phyloP scores from a whole-genome alignment of 1,140 invertebrate species.

The Drosophila orena region DNA sequence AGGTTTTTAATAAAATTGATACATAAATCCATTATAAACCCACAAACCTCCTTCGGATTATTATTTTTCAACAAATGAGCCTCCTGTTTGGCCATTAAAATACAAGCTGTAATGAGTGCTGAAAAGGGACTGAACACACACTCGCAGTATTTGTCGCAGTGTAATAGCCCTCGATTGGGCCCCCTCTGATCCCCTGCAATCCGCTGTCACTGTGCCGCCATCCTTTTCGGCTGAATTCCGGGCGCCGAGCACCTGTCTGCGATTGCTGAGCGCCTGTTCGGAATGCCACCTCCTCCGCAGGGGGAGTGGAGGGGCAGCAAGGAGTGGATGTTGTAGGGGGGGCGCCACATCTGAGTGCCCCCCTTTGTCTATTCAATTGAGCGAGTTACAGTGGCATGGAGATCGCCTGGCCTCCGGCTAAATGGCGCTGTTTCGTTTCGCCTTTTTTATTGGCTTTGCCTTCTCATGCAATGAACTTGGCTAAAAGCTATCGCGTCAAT shows the following conservation, averaged over 20 bases:
- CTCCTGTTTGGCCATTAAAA: too few relatives aligned
- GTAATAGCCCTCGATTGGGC: conserved; percentile 4
- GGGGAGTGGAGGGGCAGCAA: background rate
- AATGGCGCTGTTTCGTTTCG: conserved; percentile 15
- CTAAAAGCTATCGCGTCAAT: conserved; percentile 52
- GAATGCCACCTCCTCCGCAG: conserved; percentile 36
- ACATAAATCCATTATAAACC: too few relatives aligned
- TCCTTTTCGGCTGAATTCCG: conserved; percentile 27
- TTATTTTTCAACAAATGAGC: too few relatives aligned
- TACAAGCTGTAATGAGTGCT: too few relatives aligned
- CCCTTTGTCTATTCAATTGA: conserved; percentile 60
- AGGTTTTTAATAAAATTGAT: too few relatives aligned
- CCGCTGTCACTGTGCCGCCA: conserved; percentile 24
- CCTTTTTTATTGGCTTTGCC: conserved; percentile 39
- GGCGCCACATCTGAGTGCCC: conserved; percentile 19
- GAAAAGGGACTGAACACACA: background rate
- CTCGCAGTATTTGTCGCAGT: background rate
- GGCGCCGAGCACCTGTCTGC: conserved; percentile 20
- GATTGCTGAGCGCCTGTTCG: conserved; percentile 48
- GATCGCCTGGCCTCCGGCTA: conserved; percentile 41
- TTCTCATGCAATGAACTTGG: conserved; percentile 50
- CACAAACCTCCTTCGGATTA: too few relatives aligned
- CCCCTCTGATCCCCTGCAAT: background rate
- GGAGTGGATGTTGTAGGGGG: background rate
- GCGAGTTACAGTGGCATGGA: conserved; percentile 33